A percentile compares a stretch with the other conserved stretches of the same genome.
Evolutionary conservation across 2,888 invertebrate genomes (phyloP).

Genomic region (Cotesia congregata): DNA sequence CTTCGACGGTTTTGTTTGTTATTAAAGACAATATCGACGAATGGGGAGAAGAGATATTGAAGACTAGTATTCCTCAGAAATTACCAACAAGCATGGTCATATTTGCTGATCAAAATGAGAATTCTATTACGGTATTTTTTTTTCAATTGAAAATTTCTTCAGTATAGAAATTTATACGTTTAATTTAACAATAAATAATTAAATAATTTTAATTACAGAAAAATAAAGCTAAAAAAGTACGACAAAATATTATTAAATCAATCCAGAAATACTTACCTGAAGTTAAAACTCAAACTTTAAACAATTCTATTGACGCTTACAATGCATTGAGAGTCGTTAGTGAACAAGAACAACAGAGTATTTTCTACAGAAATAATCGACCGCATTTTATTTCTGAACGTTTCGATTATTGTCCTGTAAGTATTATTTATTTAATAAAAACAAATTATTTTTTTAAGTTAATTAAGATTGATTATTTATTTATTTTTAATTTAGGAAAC

Average conservation of each 20-base stretch:
- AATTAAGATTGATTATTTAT: background rate
- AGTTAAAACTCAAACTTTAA: conserved; percentile 85
- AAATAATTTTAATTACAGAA: conserved; percentile 68
- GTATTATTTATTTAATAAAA: conserved; percentile 35
- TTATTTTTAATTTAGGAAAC: conserved; percentile 45
- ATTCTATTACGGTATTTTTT: conserved; percentile 75
- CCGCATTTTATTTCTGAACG: conserved; percentile 89
- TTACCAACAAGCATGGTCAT: conserved; percentile 84
- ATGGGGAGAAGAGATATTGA: conserved; percentile 84
- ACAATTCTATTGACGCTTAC: conserved; percentile 82
- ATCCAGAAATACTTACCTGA: conserved; percentile 84
- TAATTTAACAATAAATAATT: background rate
- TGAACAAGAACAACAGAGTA: conserved; percentile 82
- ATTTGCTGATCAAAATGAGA: conserved; percentile 81
- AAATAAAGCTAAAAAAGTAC: conserved; percentile 75
- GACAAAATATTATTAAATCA: conserved; percentile 75
- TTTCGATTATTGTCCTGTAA: conserved; percentile 76
- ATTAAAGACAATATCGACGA: conserved; percentile 80
- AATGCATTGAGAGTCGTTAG: conserved; percentile 84
- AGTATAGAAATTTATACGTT: background rate
- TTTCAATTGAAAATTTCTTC: conserved; percentile 6
- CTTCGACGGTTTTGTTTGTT: conserved; percentile 51
- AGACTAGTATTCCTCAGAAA: conserved; percentile 85
- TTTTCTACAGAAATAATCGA: conserved; percentile 84
- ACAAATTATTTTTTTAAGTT: background rate